Evolutionary conservation across 2,888 invertebrate genomes (phyloP).

Genomic region (Philhelius pedissequus): DNA sequence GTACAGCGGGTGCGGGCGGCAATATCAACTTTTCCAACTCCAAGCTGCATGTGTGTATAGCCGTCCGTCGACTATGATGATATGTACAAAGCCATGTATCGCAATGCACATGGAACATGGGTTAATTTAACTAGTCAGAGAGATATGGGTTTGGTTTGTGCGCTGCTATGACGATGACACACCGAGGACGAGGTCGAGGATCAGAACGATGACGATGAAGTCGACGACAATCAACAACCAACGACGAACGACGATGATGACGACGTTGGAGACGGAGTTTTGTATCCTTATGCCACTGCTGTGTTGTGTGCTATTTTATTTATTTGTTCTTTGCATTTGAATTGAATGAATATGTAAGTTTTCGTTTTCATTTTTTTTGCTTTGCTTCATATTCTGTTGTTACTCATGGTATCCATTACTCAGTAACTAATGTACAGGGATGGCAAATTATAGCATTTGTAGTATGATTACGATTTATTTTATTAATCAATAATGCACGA

Average conservation of each 20-base stretch:
- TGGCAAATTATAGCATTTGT: not conserved
- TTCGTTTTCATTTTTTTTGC: constrained; percentile 12
- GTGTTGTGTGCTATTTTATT: constrained; percentile 54
- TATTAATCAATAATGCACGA: no score
- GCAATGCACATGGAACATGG: constrained; percentile 62
- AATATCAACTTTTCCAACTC: not conserved
- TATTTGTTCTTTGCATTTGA: constrained; percentile 65
- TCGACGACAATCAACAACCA: constrained; percentile 19
- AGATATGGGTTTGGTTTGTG: constrained; percentile 62
- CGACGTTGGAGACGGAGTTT: constrained; percentile 5
- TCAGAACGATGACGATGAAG: constrained; percentile 7
- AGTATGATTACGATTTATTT: not conserved
- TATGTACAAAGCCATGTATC: constrained; percentile 49
- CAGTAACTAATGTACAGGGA: not conserved
- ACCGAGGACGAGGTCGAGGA: not conserved
- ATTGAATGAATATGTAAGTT: constrained; percentile 67
- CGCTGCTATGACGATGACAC: constrained; percentile 10
- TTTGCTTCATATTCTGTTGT: not conserved
- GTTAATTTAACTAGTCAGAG: constrained; percentile 65
- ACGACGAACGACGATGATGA: no score
- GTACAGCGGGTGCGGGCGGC: not conserved
- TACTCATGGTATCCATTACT: not conserved
- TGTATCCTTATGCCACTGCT: constrained; percentile 23
- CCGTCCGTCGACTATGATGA: constrained; percentile 42
- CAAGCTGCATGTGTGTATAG: constrained; percentile 1